Evolutionary conservation across 2,113 vertebrate genomes (phyloP).

Genomic region (Bolborhynchus lineola): DNA sequence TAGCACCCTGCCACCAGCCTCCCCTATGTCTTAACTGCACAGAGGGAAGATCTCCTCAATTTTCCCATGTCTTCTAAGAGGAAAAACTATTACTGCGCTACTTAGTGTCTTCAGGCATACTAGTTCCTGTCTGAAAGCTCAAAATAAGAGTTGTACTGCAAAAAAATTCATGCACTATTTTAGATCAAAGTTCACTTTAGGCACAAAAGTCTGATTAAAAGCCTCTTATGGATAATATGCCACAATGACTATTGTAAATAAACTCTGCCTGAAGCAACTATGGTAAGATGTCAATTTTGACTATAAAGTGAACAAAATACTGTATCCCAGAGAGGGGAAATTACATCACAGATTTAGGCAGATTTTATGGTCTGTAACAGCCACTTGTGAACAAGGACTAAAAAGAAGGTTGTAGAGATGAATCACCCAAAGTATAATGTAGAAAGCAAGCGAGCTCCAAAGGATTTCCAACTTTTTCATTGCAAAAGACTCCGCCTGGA

Average conservation of each 20-base stretch:
- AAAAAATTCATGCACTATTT: background rate
- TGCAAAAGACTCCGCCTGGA: background rate
- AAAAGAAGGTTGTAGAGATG: background rate
- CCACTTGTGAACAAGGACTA: background rate
- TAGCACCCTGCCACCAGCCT: background rate
- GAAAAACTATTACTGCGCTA: background rate
- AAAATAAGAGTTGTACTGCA: background rate
- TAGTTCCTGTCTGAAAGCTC: background rate
- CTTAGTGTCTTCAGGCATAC: background rate
- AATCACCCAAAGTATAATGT: background rate
- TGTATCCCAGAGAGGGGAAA: background rate
- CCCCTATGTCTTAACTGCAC: background rate
- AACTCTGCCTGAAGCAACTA: background rate
- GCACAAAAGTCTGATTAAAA: background rate
- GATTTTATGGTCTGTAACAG: background rate
- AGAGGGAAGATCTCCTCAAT: background rate
- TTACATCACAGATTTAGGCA: background rate
- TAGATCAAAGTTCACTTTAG: background rate
- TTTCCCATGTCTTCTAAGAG: background rate
- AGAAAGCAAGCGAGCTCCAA: background rate
- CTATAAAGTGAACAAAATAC: background rate
- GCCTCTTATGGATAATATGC: background rate
- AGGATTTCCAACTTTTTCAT: background rate
- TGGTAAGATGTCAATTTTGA: background rate
- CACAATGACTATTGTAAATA: background rate